Evolutionary conservation across 2,888 invertebrate species (phyloP), one percentile per base, ranked within the genome.

Genomic region (Sipunculus nudus): DNA sequence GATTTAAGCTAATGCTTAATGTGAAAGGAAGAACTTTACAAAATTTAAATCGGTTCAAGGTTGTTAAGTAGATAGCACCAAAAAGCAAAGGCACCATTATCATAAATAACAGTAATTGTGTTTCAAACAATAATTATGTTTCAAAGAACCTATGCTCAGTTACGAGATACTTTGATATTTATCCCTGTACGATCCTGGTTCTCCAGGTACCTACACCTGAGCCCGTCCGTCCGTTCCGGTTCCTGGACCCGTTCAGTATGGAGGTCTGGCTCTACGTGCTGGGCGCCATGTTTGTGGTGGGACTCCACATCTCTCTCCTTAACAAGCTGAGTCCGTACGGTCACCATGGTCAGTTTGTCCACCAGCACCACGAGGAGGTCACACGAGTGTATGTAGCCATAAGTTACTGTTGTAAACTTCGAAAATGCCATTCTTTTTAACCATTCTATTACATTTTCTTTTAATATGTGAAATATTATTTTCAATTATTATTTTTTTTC

Each of bases 281-380:
- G 21, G n/a, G 48, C n/a, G 60, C 55, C 21, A 46, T 50, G 3
- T 10, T 63, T 4, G 21, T 59, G n/a, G 52, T 63, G 1, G 63
- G 41, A 2, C 16, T 63, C 13, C 35, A 25, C 21, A 46, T 63
- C 2, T 63, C 63, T 8, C 21, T 63, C 4, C 31, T 63, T 19
- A 60, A 60, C 43, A 63, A 63, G 45, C 49, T 63, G 28, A 63
- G 63, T 49, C 63, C 63, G 2, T 50, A 59, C 59, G 63, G 54
- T 35, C 40, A 60, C 50, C 63, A 63, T 40, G 63, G 63, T 2
- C 40, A 45, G n/a, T 63, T 55, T 25, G 38, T 63, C 16, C 53
- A 63, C 47, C 31, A 28, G 29, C 43, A 61, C 40, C 31, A 56
- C 16, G 32, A 19, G 16, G 10, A 48, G 35, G 25, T 23, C 1